Base-by-base conservation (phyloP, 2,113 vertebrate species). In the Galeopterus variegatus region DNA sequence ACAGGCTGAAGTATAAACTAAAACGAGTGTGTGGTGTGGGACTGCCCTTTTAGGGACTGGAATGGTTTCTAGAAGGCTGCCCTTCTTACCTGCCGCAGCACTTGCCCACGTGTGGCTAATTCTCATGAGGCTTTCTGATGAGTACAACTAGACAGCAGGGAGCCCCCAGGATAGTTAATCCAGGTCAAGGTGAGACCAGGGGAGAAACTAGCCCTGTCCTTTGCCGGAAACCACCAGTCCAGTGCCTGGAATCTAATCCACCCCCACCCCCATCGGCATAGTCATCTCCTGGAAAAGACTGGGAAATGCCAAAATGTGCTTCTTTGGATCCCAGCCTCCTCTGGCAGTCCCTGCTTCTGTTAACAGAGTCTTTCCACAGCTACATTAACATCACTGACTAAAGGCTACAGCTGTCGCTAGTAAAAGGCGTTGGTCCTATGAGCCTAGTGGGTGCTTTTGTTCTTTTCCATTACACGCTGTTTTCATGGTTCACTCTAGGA, bases 81-180 rank as follows among this genome's bases (percentile, higher is more conserved):
- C 36, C 36, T 36, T 83, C 67, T 50, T 84, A 24, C 31, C 28
- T 10, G 31, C 6, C 14, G 23, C 1, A 6, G 1, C 9, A 13
- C 13, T 3, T 19, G 14, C 36, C 65, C 72, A 9, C 0, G 13
- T 5, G 50, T 73, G n/a, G 1, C 45, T n/a, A 0, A 26, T 3
- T 69, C 41, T 33, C 28, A 52, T 2, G 9, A 9, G 65, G 8
- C 45, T 80, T 50, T 48, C 45, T 58, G 36, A 24, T 21, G 54
- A 81, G 45, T 56, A 24, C 2, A 11, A 6, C 54, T 12, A 31
- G 45, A 58, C 52, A 3, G 13, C 6, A 77, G 41, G 56, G 26
- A 18, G 45, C 18, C 58, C 48, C 58, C 4, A 1, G 75, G 50
- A n/a, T 12, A 45, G 45, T 50, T 52, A 58, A 58, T 31, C 88